Conservation (phyloP, 1,140 invertebrate genomes). For the Pseudomyrmex cubaensis region DNA sequence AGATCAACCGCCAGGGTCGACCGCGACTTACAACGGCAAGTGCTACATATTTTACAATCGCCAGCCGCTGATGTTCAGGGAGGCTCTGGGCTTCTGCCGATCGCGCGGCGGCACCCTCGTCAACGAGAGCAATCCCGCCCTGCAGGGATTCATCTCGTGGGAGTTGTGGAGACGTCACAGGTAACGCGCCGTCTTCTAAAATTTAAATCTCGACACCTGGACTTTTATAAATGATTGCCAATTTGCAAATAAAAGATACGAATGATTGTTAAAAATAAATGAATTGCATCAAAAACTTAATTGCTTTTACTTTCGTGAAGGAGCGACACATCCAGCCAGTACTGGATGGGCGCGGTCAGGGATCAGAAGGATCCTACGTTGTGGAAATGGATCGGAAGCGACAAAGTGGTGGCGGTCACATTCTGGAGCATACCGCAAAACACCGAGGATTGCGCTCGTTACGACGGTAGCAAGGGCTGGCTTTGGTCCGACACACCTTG, state of each 20-base stretch:
- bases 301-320: constrained; percentile 80
- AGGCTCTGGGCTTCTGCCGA: constrained; percentile 93
- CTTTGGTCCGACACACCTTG: constrained; percentile 97
- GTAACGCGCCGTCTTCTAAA: constrained; percentile 77
- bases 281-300: background rate
- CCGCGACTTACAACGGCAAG: constrained; percentile 97
- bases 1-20: constrained; percentile 95
- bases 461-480: constrained; percentile 97
- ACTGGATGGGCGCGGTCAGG: constrained; percentile 96
- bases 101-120: constrained; percentile 92
- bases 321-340: constrained; percentile 95
- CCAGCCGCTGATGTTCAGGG: constrained; percentile 92
- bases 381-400: constrained; percentile 95
- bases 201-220: background rate
- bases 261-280: background rate
- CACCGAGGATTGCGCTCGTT: constrained; percentile 93
- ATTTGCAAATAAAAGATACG: too few species aligned
- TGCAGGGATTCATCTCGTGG: constrained; percentile 98
- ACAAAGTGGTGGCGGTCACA: constrained; percentile 94
- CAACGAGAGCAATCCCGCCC: constrained; percentile 96
- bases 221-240: too few species aligned
- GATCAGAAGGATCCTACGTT: constrained; percentile 91
- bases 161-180: constrained; percentile 96
- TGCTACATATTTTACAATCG: constrained; percentile 98
- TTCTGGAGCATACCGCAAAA: constrained; percentile 96